Evolutionary conservation across 2,113 vertebrate genomes (phyloP), one percentile per base, ranked within the genome.

Genomic region (Pogona vitticeps): DNA sequence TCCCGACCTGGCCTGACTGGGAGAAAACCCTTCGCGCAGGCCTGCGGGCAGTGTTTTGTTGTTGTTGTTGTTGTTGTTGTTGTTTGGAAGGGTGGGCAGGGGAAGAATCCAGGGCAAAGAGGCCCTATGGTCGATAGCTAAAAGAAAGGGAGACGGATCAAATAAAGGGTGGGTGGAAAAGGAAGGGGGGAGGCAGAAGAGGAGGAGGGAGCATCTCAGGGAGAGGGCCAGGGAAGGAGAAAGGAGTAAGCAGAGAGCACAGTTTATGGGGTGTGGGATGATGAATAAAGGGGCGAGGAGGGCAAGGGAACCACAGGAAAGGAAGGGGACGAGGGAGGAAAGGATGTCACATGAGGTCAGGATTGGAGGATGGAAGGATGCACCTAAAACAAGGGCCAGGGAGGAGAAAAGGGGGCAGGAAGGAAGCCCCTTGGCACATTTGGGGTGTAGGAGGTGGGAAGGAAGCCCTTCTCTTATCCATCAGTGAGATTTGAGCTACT

Each of bases 401-500:
- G 58, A 59, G 13, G 58, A 59, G 58, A 59, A 59, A 59, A 59
- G 3, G 58, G 58, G 20, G 13, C 13, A 18, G 58, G 58, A 59
- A 59, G 58, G 20, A 59, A 59, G 58, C 58, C 2, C n/a, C n/a
- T n/a, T n/a, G n/a, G n/a, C n/a, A n/a, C n/a, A n/a, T n/a, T n/a
- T n/a, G n/a, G n/a, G 56, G 15, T 13, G 3, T 13, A 59, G 20
- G 58, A 59, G 58, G 58, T 2, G 31, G 26, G 28, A 31, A 68
- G 65, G 65, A 31, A 68, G 65, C 65, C 28, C 65, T 28, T 68
- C 67, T n/a, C 10, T n/a, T 12, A 14, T 14, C 58, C 58, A 59
- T 59, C 20, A 18, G 20, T 59, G 8, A 59, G 90, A 59, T 58
- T 89, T 88, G 17, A 90, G 83, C 83, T 13, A 86, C 63, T 83